These are phyloP conservation scores for Fratercula arctica DNA, from an alignment of 2,797 vertebrate genomes.

Conservation along the genomic window DNA sequence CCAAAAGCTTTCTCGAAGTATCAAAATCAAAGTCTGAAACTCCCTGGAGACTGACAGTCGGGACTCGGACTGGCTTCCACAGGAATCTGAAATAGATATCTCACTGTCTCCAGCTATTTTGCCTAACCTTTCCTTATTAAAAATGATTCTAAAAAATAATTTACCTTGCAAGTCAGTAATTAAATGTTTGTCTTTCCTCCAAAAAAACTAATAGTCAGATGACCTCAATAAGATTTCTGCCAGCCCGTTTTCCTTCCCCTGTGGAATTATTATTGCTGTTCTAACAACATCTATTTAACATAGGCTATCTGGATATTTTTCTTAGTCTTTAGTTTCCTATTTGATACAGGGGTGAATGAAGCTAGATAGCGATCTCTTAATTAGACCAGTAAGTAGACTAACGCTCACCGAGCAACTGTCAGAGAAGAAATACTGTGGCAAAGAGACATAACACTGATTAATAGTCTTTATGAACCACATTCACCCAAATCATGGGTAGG, in stretches of 20 bases:
- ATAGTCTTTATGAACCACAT: background rate
- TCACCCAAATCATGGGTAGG: background rate
- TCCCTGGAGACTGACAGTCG: background rate
- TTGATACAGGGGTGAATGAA: background rate
- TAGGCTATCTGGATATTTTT: background rate
- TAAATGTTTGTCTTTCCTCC: background rate
- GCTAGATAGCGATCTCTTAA: background rate
- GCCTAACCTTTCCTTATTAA: background rate
- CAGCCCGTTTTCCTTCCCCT: background rate
- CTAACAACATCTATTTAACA: background rate
- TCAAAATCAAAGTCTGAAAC: background rate
- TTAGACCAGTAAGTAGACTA: background rate
- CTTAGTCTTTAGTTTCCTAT: background rate
- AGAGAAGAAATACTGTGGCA: background rate
- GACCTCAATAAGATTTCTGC: background rate
- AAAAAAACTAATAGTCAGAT: background rate
- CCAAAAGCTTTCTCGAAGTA: background rate
- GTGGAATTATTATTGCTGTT: background rate
- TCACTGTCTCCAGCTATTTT: background rate
- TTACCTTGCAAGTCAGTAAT: background rate
- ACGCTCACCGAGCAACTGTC: background rate
- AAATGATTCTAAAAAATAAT: background rate
- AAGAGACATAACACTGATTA: background rate
- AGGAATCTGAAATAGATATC: background rate
- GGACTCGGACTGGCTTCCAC: background rate